Evolutionary conservation across 1,140 invertebrate genomes (phyloP), one percentile per base, ranked within the genome.

Genomic region (Anoplolepis gracilipes): DNA sequence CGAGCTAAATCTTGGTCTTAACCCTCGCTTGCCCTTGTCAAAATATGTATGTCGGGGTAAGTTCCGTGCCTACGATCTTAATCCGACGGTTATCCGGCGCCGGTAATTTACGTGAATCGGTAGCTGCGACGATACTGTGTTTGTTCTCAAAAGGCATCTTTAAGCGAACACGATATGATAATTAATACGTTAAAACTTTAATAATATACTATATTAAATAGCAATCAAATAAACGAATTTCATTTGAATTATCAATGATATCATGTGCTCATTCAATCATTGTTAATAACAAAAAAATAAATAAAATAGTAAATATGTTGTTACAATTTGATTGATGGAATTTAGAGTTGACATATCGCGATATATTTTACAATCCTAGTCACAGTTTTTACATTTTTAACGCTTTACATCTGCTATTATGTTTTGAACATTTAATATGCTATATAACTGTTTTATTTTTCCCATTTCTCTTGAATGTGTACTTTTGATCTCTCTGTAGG

Each of bases 1-100:
- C 78, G 53, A 82, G 78, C 67, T 82, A 46, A 82, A 82, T 72
- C 65, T 72, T 30, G 78, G 67, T 82, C 67, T 82, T 82, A 82
- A 82, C 67, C 78, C 67, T 82, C 59, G 57, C 78, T 49, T 61
- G 53, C 36, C 53, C 78, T 82, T 73, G 78, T 82, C 78, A 82
- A 73, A 82, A 82, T 82, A 73, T 82, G 78, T 82, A 73, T 13
- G 67, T 59, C 67, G 78, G 28, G 22, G 36, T 82, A 73, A 77
- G 67, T 59, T 72, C 33, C 53, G 65, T 59, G 65, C 39, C 78
- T 73, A 72, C 65, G 67, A 73, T 81, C 78, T 72, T 82, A 82
- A 82, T 82, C 67, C 67, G 65, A 61, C 67, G 67, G 25, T 73
- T 82, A 82, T 82, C 67, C 53, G 78, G 28, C 30, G 13, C 7